These are phyloP conservation scores for Pseudomugil tenellus DNA, from an alignment of 2,797 vertebrate genomes.

Conservation along the genomic window DNA sequence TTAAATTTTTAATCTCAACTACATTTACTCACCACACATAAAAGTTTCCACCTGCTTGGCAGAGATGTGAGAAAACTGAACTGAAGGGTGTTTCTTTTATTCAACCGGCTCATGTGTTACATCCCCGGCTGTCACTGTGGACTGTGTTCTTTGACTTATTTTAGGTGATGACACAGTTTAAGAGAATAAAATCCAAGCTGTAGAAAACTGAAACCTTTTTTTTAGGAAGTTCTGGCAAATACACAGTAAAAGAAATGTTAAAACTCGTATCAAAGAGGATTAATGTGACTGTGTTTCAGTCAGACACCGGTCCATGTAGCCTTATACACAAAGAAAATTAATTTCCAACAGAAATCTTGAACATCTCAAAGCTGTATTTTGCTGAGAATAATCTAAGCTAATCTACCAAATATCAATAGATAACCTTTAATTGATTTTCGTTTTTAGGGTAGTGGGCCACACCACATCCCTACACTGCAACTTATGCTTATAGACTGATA, in stretches of 20 bases:
- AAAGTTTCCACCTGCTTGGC: no score
- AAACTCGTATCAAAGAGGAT: not conserved
- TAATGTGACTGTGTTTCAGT: not conserved
- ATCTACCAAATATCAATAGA: not conserved
- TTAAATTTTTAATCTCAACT: no score
- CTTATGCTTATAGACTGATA: conserved; percentile 31
- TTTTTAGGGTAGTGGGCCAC: conserved; percentile 18
- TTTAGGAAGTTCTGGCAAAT: not conserved
- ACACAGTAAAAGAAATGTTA: not conserved
- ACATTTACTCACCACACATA: no score
- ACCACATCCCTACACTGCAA: conserved; percentile 31
- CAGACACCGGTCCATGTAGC: not conserved
- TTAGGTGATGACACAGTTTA: not conserved
- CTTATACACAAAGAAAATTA: not conserved
- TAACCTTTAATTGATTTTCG: conserved; percentile 5
- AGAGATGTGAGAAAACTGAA: no score
- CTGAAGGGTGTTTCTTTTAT: no score
- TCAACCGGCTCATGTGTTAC: no score
- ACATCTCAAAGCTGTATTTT: not conserved
- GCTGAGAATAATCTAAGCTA: not conserved
- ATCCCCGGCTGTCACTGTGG: no score
- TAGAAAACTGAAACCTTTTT: not conserved
- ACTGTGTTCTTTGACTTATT: not conserved
- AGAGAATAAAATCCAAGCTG: not conserved
- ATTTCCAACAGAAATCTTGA: not conserved